A percentile compares a stretch with the other conserved stretches of the same genome.
Conservation (phyloP, 2,113 vertebrate genomes). For the Labrus mixtus region DNA sequence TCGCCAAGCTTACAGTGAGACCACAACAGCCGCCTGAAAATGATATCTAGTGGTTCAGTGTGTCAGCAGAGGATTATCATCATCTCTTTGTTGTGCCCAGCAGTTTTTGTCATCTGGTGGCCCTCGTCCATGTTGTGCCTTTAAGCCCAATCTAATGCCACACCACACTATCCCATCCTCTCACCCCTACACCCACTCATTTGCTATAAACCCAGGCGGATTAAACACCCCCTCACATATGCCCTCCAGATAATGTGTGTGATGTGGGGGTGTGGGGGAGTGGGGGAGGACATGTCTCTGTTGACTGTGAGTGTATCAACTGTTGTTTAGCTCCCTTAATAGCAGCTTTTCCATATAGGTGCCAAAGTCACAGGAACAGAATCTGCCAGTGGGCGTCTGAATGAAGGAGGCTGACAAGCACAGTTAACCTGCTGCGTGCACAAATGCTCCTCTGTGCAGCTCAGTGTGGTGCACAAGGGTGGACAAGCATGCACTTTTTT, state of each 20-base stretch:
- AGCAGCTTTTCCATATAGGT: constrained; percentile 75
- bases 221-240: constrained; percentile 69
- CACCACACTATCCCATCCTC: constrained; percentile 27
- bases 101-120: constrained; percentile 53
- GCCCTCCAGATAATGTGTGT: constrained; percentile 39
- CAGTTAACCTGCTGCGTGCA: constrained; percentile 72
- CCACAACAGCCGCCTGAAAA: background rate
- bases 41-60: constrained; percentile 29
- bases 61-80: constrained; percentile 55
- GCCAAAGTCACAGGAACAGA: constrained; percentile 79
- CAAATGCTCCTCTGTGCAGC: constrained; percentile 66
- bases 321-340: constrained; percentile 74
- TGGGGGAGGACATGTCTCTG: constrained; percentile 54
- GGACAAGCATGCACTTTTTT: background rate
- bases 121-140: constrained; percentile 43
- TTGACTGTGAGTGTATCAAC: constrained; percentile 67
- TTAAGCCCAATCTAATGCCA: constrained; percentile 39
- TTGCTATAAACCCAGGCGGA: constrained; percentile 48
- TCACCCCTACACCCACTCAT: constrained; percentile 58
- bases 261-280: constrained; percentile 35
- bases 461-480: constrained; percentile 17
- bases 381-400: constrained; percentile 78
- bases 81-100: constrained; percentile 57
- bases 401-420: constrained; percentile 67
- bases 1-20: background rate